A percentile compares a stretch with the other conserved stretches of the same genome.
phyloP scores from a whole-genome alignment of 2,888 invertebrate genomes.

The Malacosoma neustria region DNA sequence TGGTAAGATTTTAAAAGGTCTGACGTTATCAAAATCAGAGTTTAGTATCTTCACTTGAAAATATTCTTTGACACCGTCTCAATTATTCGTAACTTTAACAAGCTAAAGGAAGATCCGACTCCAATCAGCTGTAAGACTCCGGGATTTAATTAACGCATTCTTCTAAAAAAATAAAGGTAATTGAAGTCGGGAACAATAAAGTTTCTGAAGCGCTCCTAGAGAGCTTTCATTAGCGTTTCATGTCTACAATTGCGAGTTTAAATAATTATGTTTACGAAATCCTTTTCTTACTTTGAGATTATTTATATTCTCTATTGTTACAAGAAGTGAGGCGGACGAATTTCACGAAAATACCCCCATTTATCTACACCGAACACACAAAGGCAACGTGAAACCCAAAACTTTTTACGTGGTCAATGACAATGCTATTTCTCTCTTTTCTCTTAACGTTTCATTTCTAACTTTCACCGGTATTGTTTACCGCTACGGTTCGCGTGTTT shows the following conservation, averaged over 20 bases:
- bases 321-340: slow-evolving; percentile 69
- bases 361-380: slow-evolving; percentile 65
- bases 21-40: slow-evolving; percentile 9
- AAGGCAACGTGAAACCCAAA: slow-evolving; percentile 67
- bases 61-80: neutral
- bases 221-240: slow-evolving; percentile 65
- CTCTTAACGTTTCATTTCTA: slow-evolving; percentile 61
- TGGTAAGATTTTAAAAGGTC: slow-evolving; percentile 24
- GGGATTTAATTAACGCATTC: slow-evolving; percentile 58
- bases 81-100: neutral
- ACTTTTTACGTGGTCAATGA: slow-evolving; percentile 72
- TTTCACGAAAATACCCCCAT: slow-evolving; percentile 70
- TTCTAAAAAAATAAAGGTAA: slow-evolving; percentile 54
- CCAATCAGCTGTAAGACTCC: slow-evolving; percentile 32
- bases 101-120: neutral
- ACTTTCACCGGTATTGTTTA: slow-evolving; percentile 44
- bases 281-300: slow-evolving; percentile 71
- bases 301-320: slow-evolving; percentile 71
- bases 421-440: slow-evolving; percentile 63
- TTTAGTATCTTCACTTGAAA: neutral
- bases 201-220: slow-evolving; percentile 45
- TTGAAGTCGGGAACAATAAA: slow-evolving; percentile 53
- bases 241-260: slow-evolving; percentile 68
- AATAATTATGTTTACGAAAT: slow-evolving; percentile 73
- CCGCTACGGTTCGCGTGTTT: slow-evolving; percentile 29